Evolutionary conservation across 2,888 invertebrate genomes (phyloP).

Genomic region (Druceiella hillmani): DNA sequence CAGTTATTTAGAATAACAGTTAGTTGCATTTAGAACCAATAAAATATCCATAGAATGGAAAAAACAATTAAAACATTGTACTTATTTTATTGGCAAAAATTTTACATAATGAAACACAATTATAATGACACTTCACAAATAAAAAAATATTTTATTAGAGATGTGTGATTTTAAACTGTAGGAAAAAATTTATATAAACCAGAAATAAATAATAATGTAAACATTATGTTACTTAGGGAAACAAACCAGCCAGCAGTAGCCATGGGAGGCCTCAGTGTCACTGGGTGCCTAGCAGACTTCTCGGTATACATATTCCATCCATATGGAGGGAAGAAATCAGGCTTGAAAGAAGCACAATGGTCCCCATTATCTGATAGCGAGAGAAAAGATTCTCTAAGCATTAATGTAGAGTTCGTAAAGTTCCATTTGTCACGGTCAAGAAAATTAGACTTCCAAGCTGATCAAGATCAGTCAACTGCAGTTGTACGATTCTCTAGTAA

Average conservation of each 20-base stretch:
- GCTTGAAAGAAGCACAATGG: slow-evolving; percentile 76
- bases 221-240: slow-evolving; percentile 41
- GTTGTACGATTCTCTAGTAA: slow-evolving; percentile 87
- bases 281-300: slow-evolving; percentile 94
- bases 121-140: too few relatives aligned
- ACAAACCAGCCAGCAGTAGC: slow-evolving; percentile 60
- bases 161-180: too few relatives aligned
- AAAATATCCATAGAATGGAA: too few relatives aligned
- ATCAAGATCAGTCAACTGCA: slow-evolving; percentile 72
- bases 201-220: too few relatives aligned
- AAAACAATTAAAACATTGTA: too few relatives aligned
- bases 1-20: too few relatives aligned
- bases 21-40: too few relatives aligned
- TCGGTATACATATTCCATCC: slow-evolving; percentile 98
- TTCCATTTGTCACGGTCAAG: slow-evolving; percentile 89
- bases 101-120: too few relatives aligned
- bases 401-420: slow-evolving; percentile 96
- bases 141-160: too few relatives aligned
- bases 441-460: slow-evolving; percentile 74
- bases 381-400: slow-evolving; percentile 90
- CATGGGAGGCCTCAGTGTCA: slow-evolving; percentile 86
- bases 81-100: too few relatives aligned
- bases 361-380: slow-evolving; percentile 83
- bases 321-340: slow-evolving; percentile 87
- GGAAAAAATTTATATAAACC: too few relatives aligned